Evolutionary conservation across 2,888 invertebrate genomes (phyloP).

Genomic region (Hydriomena furcata): DNA sequence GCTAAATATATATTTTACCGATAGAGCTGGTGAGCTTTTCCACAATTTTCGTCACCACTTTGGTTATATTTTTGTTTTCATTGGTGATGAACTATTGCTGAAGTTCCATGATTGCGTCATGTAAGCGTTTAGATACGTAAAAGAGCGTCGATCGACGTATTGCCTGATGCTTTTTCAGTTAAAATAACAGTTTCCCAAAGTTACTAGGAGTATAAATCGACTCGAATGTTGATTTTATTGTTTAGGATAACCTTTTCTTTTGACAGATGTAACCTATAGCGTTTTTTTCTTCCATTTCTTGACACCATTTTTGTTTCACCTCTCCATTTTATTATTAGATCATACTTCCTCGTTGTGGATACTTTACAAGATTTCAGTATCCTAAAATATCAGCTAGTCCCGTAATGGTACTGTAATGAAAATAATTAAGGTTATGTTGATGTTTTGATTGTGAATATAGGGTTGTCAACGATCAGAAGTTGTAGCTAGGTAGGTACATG

Average conservation of each 20-base stretch:
- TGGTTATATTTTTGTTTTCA: constrained; percentile 77
- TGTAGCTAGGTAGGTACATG: neutral
- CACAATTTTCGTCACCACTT: constrained; percentile 48
- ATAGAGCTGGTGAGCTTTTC: constrained; percentile 49
- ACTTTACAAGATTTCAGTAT: constrained; percentile 12
- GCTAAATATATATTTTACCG: constrained; percentile 21
- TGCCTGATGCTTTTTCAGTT: constrained; percentile 9
- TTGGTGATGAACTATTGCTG: constrained; percentile 66
- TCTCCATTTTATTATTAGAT: constrained; percentile 55
- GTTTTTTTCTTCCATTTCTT: constrained; percentile 51
- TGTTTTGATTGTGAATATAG: constrained; percentile 72
- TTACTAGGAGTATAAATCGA: constrained; percentile 33
- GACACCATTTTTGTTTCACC: constrained; percentile 79
- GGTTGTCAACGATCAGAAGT: constrained; percentile 25
- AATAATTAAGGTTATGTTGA: constrained; percentile 80
- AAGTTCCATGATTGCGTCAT: constrained; percentile 79
- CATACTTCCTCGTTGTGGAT: constrained; percentile 21
- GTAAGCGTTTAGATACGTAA: constrained; percentile 66
- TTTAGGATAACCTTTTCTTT: constrained; percentile 64
- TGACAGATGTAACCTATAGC: constrained; percentile 77
- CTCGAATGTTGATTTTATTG: constrained; percentile 36
- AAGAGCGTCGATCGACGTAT: constrained; percentile 42
- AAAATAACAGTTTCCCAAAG: constrained; percentile 6
- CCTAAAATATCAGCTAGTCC: constrained; percentile 1
- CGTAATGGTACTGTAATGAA: constrained; percentile 26